These are phyloP conservation scores for Illadopsis cleaveri DNA, from an alignment of 2,113 vertebrate species.

Conservation along the genomic window DNA sequence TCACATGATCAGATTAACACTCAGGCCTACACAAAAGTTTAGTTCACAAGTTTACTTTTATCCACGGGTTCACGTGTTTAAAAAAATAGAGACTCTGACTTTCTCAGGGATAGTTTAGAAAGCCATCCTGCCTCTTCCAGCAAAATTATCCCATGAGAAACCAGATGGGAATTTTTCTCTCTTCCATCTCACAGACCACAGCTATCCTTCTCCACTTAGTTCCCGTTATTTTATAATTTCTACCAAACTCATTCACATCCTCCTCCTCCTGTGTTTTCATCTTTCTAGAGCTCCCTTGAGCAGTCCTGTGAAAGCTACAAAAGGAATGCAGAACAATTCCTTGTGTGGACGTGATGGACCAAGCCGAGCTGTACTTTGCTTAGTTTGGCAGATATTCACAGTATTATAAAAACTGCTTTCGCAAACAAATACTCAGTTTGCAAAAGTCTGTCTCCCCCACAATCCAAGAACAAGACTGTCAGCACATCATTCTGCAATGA, in stretches of 20 bases:
- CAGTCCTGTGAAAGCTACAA: neutral
- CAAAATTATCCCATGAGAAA: slow-evolving; percentile 36
- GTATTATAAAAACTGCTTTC: neutral
- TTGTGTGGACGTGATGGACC: neutral
- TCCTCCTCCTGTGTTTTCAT: slow-evolving; percentile 1
- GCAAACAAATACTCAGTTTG: neutral
- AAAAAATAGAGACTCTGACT: neutral
- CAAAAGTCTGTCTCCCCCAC: neutral
- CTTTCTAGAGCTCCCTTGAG: neutral
- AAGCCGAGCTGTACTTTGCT: neutral
- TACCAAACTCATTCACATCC: neutral
- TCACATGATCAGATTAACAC: neutral
- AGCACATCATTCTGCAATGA: neutral
- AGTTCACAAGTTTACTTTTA: neutral
- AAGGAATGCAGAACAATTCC: neutral
- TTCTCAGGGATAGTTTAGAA: neutral
- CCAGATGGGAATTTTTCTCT: neutral
- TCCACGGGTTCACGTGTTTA: rapidly evolving
- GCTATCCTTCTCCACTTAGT: neutral
- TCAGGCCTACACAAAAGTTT: neutral
- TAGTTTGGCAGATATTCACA: neutral
- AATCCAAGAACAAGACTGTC: neutral
- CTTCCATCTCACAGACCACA: slow-evolving; percentile 2
- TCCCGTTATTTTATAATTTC: neutral
- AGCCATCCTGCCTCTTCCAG: neutral